Conservation (phyloP, 2,113 vertebrate species). For the Corydoras sp. region DNA sequence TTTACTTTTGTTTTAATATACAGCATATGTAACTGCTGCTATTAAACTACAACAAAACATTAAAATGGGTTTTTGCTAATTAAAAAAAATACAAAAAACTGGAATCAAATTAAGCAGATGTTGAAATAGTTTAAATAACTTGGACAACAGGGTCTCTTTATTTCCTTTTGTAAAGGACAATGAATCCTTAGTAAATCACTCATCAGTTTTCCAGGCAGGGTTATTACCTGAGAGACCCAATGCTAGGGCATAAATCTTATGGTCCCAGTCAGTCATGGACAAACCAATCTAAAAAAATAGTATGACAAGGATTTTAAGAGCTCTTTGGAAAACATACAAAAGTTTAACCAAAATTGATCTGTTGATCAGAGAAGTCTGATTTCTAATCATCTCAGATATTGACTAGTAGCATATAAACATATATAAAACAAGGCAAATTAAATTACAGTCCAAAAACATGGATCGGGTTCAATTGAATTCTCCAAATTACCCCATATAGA, state of each 20-base stretch:
- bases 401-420: too few species aligned
- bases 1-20: slow-evolving; percentile 83
- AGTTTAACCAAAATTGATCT: too few species aligned
- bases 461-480: too few species aligned
- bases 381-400: too few species aligned
- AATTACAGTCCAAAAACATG: too few species aligned
- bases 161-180: slow-evolving; percentile 40
- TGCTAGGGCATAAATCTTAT: slow-evolving; percentile 94
- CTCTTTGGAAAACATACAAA: slow-evolving; percentile 40
- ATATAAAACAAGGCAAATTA: too few species aligned
- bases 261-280: slow-evolving; percentile 83
- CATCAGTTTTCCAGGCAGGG: slow-evolving; percentile 42
- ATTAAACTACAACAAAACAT: too few species aligned
- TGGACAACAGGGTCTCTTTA: slow-evolving; percentile 14
- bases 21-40: slow-evolving; percentile 88
- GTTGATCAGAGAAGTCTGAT: too few species aligned
- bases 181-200: slow-evolving; percentile 54
- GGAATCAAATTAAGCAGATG: slow-evolving; percentile 33
- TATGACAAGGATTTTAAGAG: slow-evolving; percentile 88
- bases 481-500: too few species aligned
- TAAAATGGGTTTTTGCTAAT: too few species aligned
- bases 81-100: background rate
- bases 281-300: slow-evolving; percentile 82
- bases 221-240: slow-evolving; percentile 92
- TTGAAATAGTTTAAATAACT: slow-evolving; percentile 26